Evolutionary conservation across 2,113 vertebrate species (phyloP).

Genomic region (Pachyramphus minor): DNA sequence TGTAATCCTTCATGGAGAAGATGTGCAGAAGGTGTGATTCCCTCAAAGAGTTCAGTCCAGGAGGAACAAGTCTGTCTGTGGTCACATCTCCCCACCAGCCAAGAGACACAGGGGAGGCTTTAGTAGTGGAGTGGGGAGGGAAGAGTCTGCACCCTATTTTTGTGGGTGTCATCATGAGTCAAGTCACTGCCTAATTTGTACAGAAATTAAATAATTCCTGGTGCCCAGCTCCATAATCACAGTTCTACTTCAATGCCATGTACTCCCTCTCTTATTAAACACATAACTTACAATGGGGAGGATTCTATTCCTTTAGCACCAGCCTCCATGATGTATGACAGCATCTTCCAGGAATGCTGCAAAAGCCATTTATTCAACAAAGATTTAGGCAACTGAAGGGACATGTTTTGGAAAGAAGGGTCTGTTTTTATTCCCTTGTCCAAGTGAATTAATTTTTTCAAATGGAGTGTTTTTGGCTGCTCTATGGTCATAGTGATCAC

Average conservation of each 20-base stretch:
- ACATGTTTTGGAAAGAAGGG: not conserved
- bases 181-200: not conserved
- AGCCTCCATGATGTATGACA: not conserved
- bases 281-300: not conserved
- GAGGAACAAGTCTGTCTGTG: not conserved
- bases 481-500: not conserved
- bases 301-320: not conserved
- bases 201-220: not conserved
- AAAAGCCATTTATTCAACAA: not conserved
- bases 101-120: not conserved
- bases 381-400: not conserved
- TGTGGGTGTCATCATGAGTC: not conserved
- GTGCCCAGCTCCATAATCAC: not conserved
- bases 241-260: not conserved
- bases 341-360: not conserved
- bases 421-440: not conserved
- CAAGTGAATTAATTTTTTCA: not conserved
- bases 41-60: not conserved
- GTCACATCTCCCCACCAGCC: not conserved
- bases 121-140: not conserved
- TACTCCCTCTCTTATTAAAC: not conserved
- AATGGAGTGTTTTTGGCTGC: not conserved
- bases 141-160: not conserved
- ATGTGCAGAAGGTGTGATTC: not conserved
- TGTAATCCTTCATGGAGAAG: not conserved